A percentile compares a stretch with the other conserved stretches of the same genome.
Conservation (phyloP, 1,140 invertebrate species). For the Prorops nasuta region DNA sequence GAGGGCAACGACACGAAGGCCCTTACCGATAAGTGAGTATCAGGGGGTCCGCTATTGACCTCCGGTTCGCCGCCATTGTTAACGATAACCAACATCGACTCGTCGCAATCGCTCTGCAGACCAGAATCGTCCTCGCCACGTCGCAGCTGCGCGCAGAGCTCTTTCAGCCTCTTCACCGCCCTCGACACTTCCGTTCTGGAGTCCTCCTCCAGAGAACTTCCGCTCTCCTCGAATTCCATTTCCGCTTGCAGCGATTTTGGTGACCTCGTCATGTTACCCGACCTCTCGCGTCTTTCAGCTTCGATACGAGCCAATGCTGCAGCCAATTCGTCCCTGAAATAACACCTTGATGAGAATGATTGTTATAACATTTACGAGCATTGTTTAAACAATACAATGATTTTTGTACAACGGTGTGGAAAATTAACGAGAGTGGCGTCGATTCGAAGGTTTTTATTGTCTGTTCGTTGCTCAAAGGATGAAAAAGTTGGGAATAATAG, state of each 20-base stretch:
- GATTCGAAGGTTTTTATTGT: too few species aligned
- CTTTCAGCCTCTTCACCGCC: conserved; percentile 65
- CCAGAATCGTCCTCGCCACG: conserved; percentile 68
- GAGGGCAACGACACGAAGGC: too few species aligned
- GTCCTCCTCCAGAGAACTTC: conserved; percentile 61
- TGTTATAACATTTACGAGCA: too few species aligned
- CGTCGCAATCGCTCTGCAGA: conserved; percentile 60
- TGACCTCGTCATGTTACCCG: conserved; percentile 44
- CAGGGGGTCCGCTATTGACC: conserved; percentile 37
- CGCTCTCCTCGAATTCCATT: conserved; percentile 70
- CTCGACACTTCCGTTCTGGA: conserved; percentile 64
- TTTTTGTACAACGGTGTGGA: too few species aligned
- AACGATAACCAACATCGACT: conserved; percentile 52
- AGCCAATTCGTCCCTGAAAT: conserved; percentile 48
- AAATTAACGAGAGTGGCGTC: too few species aligned
- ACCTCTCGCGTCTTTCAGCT: conserved; percentile 34
- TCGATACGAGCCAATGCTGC: conserved; percentile 44
- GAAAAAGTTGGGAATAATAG: too few species aligned
- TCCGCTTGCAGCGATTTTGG: conserved; percentile 70
- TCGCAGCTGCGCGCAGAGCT: conserved; percentile 68
- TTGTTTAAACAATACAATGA: too few species aligned
- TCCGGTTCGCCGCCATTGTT: conserved; percentile 44
- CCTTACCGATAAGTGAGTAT: too few species aligned
- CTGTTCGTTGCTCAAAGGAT: too few species aligned
- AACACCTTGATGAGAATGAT: too few species aligned